Conservation (phyloP, 2,888 invertebrate genomes). For the Agonopterix subpropinquella region DNA sequence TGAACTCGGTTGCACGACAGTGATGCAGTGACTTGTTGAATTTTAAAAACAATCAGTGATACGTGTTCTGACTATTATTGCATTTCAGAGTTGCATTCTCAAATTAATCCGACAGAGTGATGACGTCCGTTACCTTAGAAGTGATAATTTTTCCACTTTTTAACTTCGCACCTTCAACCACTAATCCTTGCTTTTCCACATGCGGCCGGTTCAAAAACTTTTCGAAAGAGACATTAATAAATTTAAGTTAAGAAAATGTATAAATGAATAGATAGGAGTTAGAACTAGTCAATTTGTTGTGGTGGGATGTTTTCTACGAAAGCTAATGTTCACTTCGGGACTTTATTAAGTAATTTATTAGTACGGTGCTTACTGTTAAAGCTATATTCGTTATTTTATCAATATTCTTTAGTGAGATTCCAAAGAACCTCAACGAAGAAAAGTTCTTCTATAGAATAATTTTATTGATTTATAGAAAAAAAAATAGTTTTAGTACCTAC, state of each 20-base stretch:
- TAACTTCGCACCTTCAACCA: conserved; percentile 26
- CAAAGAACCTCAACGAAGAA: conserved; percentile 51
- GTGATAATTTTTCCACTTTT: conserved; percentile 32
- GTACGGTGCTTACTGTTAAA: conserved; percentile 70
- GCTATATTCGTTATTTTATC: conserved; percentile 47
- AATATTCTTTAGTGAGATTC: conserved; percentile 38
- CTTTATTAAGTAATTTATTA: conserved; percentile 49
- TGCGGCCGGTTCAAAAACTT: conserved; percentile 69
- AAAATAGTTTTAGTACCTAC: conserved; percentile 21
- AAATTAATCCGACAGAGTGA: conserved; percentile 36
- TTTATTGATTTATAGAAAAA: conserved; percentile 31
- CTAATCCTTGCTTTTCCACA: conserved; percentile 35
- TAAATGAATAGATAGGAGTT: conserved; percentile 61
- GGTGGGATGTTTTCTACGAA: conserved; percentile 68
- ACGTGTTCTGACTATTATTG: conserved; percentile 12
- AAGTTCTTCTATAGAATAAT: no score
- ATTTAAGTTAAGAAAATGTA: conserved; percentile 47
- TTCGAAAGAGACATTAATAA: conserved; percentile 59
- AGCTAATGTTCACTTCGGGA: conserved; percentile 58
- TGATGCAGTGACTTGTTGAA: conserved; percentile 27
- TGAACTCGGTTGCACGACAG: conserved; percentile 60
- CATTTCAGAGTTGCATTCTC: conserved; percentile 34
- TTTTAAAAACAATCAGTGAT: background rate
- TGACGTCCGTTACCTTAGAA: conserved; percentile 29
- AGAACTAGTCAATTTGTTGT: conserved; percentile 73